phyloP scores from a whole-genome alignment of 2,888 invertebrate species.

The Timema podura region DNA sequence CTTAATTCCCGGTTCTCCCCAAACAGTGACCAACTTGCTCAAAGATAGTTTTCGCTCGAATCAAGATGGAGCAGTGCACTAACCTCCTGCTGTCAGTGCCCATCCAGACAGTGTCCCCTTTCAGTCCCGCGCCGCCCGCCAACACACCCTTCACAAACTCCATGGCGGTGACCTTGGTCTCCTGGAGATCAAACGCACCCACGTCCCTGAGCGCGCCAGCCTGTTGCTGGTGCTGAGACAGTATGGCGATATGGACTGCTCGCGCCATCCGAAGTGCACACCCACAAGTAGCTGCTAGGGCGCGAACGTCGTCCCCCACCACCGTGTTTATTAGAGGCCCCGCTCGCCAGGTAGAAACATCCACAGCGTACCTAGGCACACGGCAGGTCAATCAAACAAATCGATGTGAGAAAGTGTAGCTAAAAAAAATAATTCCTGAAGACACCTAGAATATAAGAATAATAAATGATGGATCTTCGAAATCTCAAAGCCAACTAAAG shows the following conservation, averaged over 20 bases:
- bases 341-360: conserved; percentile 71
- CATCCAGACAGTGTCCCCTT: conserved; percentile 82
- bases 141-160: conserved; percentile 72
- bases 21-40: no score
- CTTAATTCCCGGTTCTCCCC: no score
- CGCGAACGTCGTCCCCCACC: conserved; percentile 54
- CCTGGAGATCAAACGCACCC: conserved; percentile 72
- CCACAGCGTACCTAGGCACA: conserved; percentile 75
- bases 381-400: no score
- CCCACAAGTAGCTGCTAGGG: conserved; percentile 82
- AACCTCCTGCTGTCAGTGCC: conserved; percentile 77
- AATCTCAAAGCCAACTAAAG: no score
- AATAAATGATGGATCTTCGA: no score
- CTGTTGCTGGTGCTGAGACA: conserved; percentile 68
- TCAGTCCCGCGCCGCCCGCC: conserved; percentile 25
- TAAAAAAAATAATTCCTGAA: no score
- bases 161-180: conserved; percentile 76
- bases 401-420: no score
- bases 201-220: conserved; percentile 70
- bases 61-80: conserved; percentile 26
- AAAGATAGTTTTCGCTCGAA: no score
- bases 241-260: conserved; percentile 62
- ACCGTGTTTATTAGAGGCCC: conserved; percentile 50
- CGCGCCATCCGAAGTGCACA: conserved; percentile 74
- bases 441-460: no score